Base-by-base conservation (phyloP, 2,113 vertebrate genomes). In the Dipodomys ordii region DNA sequence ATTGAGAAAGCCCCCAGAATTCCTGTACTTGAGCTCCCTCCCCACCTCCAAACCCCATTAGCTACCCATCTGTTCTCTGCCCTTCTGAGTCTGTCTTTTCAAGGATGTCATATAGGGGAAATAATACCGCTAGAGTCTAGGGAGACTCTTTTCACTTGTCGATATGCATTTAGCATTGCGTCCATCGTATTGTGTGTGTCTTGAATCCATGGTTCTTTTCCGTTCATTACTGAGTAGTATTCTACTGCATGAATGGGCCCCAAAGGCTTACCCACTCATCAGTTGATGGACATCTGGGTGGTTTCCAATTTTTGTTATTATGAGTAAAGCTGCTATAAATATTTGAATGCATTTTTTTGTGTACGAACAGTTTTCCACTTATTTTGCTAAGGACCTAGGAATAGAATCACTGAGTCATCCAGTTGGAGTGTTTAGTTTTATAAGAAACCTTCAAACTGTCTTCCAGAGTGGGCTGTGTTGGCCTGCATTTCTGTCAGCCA, bases 291-390 rank as follows among this genome's bases (percentile, higher is more conserved):
- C 6, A 73, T 81, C 78, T 68, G 79, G 32, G 82, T 80, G 20
- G 44, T 64, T 94, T 90, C 83, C 25, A 80, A 39, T 49, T 76
- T 67, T 8, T 2, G 69, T 20, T 72, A 44, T 90, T 85, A 72
- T 88, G 57, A 93, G 79, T 88, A 95, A 94, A 92, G 60, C 30
- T 87, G 57, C 46, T 86, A 57, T 72, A 78, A 92, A 83, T 77
- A 46, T 86, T 83, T 53, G 30, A 72, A 7, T 74, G 16, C 72
- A 18, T 65, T 78, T 39, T 84, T 49, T 53, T 65, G 32, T 4
- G 30, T 81, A 32, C 88, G 87, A 82, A 86, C 71, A 27, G 28
- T 88, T 93, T 95, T 91, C 28, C 39, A 10, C 91, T 91, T 64
- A 74, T 46, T 93, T 82, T 67, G 25, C 15, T 93, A 89, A 86